Base-by-base conservation (phyloP, 2,797 vertebrate genomes). In the Sitta carolinensis region DNA sequence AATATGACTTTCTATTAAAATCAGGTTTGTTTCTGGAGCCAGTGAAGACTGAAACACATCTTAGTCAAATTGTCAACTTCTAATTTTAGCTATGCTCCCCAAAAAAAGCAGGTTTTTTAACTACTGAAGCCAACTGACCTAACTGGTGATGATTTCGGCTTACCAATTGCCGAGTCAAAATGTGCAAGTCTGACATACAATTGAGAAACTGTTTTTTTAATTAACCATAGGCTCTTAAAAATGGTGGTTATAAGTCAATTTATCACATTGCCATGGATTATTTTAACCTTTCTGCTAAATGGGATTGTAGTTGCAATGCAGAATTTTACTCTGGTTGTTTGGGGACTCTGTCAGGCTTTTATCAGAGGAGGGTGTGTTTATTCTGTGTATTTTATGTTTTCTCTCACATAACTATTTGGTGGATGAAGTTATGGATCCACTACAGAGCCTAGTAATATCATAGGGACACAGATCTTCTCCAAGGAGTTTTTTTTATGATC, bases 201-300 rank as follows among this genome's bases (percentile, higher is more conserved):
- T 5, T 76, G 25, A 22, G 76, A 82, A 82, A 61, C 5, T 20
- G 9, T 47, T 1, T 76, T 76, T 63, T 66, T 27, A 80, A 16
- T 87, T 36, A 76, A 73, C 38, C 7, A 48, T 32, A 27, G 17
- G 14, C 12, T 26, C 80, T 81, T 10, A 27, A 57, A 93, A 80
- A 48, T 43, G 12, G 6, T 58, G 13, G 50, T 83, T 80, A 40
- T 42, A 63, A 82, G 69, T 14, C 6, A 70, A 76, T 89, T 93
- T 89, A 62, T 67, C 32, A 17, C 26, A 50, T 85, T 89, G 16
- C 32, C 17, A 14, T 70, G 59, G 48, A 67, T 90, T 8, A 14
- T 79, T 93, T 90, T 85, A 92, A 70, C 19, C 40, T 42, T 92
- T 82, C 51, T 84, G 45, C 61, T 87, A 5, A 87, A 83, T 89